Conservation (phyloP, 1,140 invertebrate species). For the Listronotus bonariensis region DNA sequence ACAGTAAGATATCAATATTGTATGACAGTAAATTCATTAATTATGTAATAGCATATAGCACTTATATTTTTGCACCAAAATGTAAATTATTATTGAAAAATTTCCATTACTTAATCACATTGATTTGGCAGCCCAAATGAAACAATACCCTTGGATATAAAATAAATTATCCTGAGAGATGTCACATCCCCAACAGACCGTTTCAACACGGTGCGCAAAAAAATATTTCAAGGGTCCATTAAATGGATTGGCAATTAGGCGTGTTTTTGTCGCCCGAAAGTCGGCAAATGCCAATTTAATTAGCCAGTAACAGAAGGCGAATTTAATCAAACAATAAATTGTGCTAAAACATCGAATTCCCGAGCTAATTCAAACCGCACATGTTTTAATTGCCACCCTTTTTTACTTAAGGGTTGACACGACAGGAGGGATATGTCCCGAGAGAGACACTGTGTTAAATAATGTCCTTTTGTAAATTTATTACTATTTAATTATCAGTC, state of each 20-base stretch:
- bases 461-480: slow-evolving; percentile 18
- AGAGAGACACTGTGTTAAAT: slow-evolving; percentile 5
- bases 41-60: too few relatives aligned
- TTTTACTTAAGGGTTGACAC: slow-evolving; percentile 29
- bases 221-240: slow-evolving; percentile 32
- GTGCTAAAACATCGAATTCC: slow-evolving; percentile 30
- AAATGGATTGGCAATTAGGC: slow-evolving; percentile 39
- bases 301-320: slow-evolving; percentile 37
- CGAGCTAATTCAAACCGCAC: slow-evolving; percentile 30
- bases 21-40: too few relatives aligned
- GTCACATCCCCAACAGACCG: slow-evolving; percentile 12
- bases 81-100: too few relatives aligned
- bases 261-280: slow-evolving; percentile 34
- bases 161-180: slow-evolving; percentile 15
- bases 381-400: slow-evolving; percentile 30
- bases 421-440: slow-evolving; percentile 8
- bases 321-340: slow-evolving; percentile 42
- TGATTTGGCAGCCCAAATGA: neutral
- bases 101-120: too few relatives aligned
- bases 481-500: neutral
- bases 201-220: slow-evolving; percentile 26
- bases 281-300: slow-evolving; percentile 38
- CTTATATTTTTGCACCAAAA: too few relatives aligned
- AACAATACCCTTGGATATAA: slow-evolving; percentile 5
- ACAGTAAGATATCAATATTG: too few relatives aligned